Conservation (phyloP, 2,113 vertebrate species). For the Numenius arquata region DNA sequence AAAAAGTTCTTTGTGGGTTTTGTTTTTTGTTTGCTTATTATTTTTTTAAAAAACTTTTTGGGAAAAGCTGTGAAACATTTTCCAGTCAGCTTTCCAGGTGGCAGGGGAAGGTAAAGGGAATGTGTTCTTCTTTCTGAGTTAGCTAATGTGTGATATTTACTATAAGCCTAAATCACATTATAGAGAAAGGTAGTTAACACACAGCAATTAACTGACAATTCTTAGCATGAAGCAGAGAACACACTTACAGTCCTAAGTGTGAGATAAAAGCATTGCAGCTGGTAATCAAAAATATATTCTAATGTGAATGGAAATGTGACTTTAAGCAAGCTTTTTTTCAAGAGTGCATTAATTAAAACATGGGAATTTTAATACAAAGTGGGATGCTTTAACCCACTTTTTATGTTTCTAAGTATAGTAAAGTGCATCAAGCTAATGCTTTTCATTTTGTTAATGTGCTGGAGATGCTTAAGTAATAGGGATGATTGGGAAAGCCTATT, state of each 20-base stretch:
- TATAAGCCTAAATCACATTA: neutral
- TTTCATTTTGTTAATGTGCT: neutral
- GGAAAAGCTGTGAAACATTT: neutral
- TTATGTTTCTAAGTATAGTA: neutral
- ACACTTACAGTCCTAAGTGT: accelerated
- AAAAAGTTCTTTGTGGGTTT: neutral
- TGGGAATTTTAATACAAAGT: neutral
- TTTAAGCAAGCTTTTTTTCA: neutral
- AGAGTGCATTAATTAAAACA: neutral
- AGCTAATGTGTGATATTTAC: neutral
- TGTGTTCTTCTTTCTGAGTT: neutral
- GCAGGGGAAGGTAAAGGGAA: neutral
- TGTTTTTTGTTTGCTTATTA: neutral
- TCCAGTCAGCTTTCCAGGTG: neutral
- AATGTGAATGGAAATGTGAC: neutral
- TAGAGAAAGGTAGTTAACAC: neutral
- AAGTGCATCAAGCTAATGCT: neutral
- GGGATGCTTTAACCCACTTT: neutral
- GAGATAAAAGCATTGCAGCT: neutral
- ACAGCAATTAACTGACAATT: neutral
- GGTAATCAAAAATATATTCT: neutral
- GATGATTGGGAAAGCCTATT: neutral
- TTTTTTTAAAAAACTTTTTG: neutral
- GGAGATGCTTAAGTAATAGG: neutral
- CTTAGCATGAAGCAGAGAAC: neutral